phyloP scores from a whole-genome alignment of 2,888 invertebrate species.

The Melanchra persicariae region DNA sequence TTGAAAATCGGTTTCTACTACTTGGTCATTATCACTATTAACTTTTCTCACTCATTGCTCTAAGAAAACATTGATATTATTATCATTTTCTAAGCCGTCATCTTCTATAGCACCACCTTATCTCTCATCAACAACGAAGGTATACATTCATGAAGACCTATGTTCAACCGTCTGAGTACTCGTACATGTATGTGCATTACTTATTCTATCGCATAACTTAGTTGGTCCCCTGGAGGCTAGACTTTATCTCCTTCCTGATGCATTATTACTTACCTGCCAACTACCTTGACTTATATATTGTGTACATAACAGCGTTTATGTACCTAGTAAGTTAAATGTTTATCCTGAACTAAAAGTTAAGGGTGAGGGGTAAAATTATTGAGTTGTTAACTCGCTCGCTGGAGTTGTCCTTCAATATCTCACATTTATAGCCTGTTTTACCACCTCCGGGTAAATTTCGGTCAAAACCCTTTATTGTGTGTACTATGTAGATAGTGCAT shows the following conservation, averaged over 20 bases:
- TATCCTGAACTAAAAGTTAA: slow-evolving; percentile 30
- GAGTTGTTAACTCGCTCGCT: background rate
- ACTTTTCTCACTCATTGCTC: background rate
- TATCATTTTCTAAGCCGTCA: background rate
- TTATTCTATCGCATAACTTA: slow-evolving; percentile 60
- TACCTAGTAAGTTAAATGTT: slow-evolving; percentile 32
- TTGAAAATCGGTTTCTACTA: background rate
- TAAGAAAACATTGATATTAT: background rate
- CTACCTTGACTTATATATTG: slow-evolving; percentile 41
- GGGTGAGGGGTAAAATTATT: slow-evolving; percentile 22
- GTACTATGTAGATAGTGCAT: background rate
- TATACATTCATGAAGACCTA: slow-evolving; percentile 23
- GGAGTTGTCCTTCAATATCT: background rate
- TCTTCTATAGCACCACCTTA: background rate
- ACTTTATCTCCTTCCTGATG: slow-evolving; percentile 62
- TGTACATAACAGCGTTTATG: slow-evolving; percentile 37
- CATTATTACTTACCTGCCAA: slow-evolving; percentile 55
- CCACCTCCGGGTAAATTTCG: background rate
- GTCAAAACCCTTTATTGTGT: background rate
- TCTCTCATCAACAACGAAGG: slow-evolving; percentile 32
- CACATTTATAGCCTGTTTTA: background rate
- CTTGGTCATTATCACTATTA: rapidly evolving
- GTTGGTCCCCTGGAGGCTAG: slow-evolving; percentile 50
- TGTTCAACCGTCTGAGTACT: slow-evolving; percentile 25
- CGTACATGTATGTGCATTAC: slow-evolving; percentile 49